phyloP scores from a whole-genome alignment of 2,113 vertebrate species.

The Lepus timidus region DNA sequence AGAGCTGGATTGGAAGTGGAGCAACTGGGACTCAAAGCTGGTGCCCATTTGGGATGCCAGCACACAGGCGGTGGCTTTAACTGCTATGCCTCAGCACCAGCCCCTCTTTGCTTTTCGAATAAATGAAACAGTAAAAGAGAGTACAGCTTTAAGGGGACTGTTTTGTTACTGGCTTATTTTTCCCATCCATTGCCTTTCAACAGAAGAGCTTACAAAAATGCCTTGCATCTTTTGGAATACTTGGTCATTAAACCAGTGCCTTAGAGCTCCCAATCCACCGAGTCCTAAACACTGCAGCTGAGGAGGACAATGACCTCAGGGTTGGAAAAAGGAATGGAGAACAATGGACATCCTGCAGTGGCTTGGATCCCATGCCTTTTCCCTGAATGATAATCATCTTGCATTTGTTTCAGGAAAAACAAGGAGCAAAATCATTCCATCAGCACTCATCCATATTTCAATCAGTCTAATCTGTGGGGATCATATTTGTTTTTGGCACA shows the following conservation, averaged over 20 bases:
- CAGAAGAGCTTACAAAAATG: neutral
- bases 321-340: neutral
- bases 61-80: too few relatives aligned
- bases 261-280: neutral
- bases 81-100: too few relatives aligned
- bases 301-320: neutral
- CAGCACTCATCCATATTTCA: slow-evolving; percentile 6
- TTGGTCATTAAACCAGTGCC: neutral
- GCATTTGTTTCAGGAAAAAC: neutral
- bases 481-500: neutral
- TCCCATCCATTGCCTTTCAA: neutral
- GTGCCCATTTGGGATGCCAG: too few relatives aligned
- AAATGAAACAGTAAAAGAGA: too few relatives aligned
- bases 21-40: too few relatives aligned
- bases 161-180: neutral
- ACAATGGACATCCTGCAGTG: neutral
- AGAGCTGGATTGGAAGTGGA: too few relatives aligned
- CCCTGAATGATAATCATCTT: neutral
- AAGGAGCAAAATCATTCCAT: neutral
- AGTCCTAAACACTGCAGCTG: neutral
- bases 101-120: too few relatives aligned
- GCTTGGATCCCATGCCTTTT: neutral
- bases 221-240: neutral
- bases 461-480: neutral
- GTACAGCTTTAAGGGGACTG: neutral